Conservation (phyloP, 1,140 invertebrate genomes). For the Linepithema humile region DNA sequence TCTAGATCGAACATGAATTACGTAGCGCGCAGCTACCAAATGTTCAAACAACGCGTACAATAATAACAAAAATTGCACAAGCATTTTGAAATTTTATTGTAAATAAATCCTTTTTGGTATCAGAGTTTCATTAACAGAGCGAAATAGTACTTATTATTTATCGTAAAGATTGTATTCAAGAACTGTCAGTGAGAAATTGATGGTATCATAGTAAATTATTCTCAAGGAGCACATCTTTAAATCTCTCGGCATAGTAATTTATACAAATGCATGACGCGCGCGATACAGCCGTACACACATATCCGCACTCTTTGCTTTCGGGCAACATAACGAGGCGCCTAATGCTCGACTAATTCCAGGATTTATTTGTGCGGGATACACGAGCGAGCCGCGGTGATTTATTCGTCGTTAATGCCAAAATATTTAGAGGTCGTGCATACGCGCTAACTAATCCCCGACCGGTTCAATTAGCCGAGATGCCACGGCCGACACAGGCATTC, state of each 20-base stretch:
- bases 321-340: slow-evolving; percentile 29
- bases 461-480: slow-evolving; percentile 75
- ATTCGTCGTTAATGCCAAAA: slow-evolving; percentile 75
- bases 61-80: background rate
- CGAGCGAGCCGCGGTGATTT: slow-evolving; percentile 56
- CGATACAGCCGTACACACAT: background rate
- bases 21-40: background rate
- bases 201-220: background rate
- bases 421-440: slow-evolving; percentile 74
- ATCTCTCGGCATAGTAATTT: slow-evolving; percentile 20
- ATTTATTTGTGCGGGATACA: slow-evolving; percentile 60
- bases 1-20: slow-evolving; percentile 40
- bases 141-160: background rate
- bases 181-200: too few species aligned
- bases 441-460: slow-evolving; percentile 72
- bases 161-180: too few species aligned
- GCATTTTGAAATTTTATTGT: background rate
- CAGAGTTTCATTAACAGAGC: background rate
- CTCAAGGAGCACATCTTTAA: background rate
- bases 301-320: background rate
- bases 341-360: slow-evolving; percentile 61
- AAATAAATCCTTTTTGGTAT: background rate
- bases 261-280: background rate
- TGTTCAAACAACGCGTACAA: background rate
- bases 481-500: slow-evolving; percentile 39